Percentiles rank a stretch among this genome's conserved stretches.
phyloP scores from a whole-genome alignment of 2,888 invertebrate genomes.

The Lutraria lutraria region DNA sequence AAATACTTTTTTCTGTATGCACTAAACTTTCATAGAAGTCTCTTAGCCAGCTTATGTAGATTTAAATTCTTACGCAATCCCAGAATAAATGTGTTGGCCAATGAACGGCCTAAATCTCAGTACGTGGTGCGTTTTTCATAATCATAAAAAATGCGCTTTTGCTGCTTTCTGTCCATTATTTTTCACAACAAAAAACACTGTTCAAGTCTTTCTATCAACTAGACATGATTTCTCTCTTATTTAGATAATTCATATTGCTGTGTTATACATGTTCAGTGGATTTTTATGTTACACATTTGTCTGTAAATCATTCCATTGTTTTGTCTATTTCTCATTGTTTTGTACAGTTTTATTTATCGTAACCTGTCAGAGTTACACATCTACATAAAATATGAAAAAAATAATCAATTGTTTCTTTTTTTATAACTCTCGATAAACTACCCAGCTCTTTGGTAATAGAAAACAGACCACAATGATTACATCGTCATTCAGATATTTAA shows the following conservation, averaged over 20 bases:
- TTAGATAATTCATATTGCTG: neutral
- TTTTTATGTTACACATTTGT: neutral
- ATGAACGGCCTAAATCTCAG: too few species aligned
- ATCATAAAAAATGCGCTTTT: too few species aligned
- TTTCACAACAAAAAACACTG: neutral
- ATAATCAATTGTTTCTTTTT: neutral
- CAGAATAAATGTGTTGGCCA: too few species aligned
- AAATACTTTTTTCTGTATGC: too few species aligned
- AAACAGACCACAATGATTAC: too few species aligned
- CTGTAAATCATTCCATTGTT: conserved; percentile 45
- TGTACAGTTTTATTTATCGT: conserved; percentile 70
- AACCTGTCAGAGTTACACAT: conserved; percentile 45
- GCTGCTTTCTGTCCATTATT: too few species aligned
- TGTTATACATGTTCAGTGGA: conserved; percentile 23
- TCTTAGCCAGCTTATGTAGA: too few species aligned
- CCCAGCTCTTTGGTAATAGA: too few species aligned
- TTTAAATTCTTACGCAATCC: too few species aligned
- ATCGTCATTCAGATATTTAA: too few species aligned
- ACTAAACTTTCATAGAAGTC: too few species aligned
- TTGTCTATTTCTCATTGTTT: conserved; percentile 50
- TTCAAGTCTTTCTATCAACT: neutral
- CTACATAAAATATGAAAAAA: conserved; percentile 31
- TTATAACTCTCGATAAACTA: neutral
- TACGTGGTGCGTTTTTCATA: too few species aligned
- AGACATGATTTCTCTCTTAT: neutral